These are phyloP conservation scores for Halocaridina rubra DNA, from an alignment of 2,888 invertebrate species.

Conservation along the genomic window DNA sequence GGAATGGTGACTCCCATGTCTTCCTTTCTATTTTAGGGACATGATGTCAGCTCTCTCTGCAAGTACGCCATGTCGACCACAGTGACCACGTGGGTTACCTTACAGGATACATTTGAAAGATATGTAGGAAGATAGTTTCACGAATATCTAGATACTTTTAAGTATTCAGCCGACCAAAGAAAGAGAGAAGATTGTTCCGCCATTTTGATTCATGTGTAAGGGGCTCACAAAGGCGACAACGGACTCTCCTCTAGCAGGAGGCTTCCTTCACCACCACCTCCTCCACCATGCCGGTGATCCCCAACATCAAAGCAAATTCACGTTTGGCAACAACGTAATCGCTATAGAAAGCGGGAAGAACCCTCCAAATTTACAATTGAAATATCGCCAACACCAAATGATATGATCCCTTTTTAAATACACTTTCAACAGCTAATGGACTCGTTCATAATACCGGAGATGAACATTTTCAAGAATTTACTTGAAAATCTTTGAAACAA, in stretches of 20 bases:
- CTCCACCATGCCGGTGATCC: constrained; percentile 26
- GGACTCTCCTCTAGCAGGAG: neutral
- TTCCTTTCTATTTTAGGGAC: constrained; percentile 31
- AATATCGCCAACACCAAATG: neutral
- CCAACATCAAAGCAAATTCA: neutral
- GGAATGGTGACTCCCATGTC: constrained; percentile 43
- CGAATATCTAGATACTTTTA: constrained; percentile 19
- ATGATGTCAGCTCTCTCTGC: constrained; percentile 28
- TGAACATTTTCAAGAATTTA: too few relatives aligned
- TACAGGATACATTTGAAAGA: neutral
- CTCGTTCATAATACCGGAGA: too few relatives aligned
- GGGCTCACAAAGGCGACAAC: constrained; percentile 41
- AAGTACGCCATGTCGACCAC: neutral
- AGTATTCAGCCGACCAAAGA: constrained; percentile 10
- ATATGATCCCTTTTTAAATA: too few relatives aligned
- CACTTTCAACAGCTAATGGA: too few relatives aligned
- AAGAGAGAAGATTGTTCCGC: constrained; percentile 34
- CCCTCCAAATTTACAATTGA: neutral
- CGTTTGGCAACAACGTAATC: constrained; percentile 37
- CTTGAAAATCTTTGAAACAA: too few relatives aligned
- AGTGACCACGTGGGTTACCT: neutral
- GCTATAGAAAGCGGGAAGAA: constrained; percentile 42
- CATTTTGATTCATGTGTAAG: constrained; percentile 53
- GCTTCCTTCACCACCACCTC: neutral
- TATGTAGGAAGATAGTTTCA: neutral